Base-by-base conservation (phyloP, 2,888 invertebrate species). In the Germaria angustata region DNA sequence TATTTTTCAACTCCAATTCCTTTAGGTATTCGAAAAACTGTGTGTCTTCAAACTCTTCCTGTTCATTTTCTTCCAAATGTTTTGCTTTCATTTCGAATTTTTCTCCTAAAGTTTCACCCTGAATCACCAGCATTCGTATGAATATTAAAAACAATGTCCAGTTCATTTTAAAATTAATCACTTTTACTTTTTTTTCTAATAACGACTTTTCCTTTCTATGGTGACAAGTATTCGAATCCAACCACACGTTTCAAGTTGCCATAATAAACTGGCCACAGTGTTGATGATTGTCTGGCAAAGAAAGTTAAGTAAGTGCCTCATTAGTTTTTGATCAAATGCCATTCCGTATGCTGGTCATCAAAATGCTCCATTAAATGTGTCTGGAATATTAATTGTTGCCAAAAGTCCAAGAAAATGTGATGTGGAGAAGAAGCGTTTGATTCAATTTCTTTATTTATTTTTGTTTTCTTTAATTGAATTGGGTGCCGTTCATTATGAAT, bases 281-380 rank as follows among this genome's bases (percentile, higher is more conserved):
- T 41, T 6, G 15, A 1, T 22, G 15, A 39, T 59, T 66, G 41
- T 20, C 57, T 59, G 44, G 13, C 75, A 51, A 82, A 82, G 82
- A 82, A 82, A 82, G 82, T 79, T 82, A 17, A 72, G 9, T 71
- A n/a, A n/a, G n/a, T 71, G 4, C 17, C 63, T 36, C 53, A 44
- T 61, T 22, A 8, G 7, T 20, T 69, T 61, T 22, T 36, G 24
- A 5, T 46, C 22, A 1, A 7, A 4, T 6, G 39, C 72, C 46
- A 78, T 81, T 81, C 28, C 36, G 72, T 79, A 82, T 82, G 79
- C 82, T 44, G 41, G 46, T 53, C 41, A 53, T 11, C 24, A 20
- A 44, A 71, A 41, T 71, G 79, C 71, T 71, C 82, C 79, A 82
- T 13, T 41, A 79, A 65, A 55, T 79, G 79, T 76, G 79, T n/a